A percentile compares a stretch with the other conserved stretches of the same genome.
Evolutionary conservation across 2,888 invertebrate genomes (phyloP).

Genomic region (Sphaerophoria taeniata): DNA sequence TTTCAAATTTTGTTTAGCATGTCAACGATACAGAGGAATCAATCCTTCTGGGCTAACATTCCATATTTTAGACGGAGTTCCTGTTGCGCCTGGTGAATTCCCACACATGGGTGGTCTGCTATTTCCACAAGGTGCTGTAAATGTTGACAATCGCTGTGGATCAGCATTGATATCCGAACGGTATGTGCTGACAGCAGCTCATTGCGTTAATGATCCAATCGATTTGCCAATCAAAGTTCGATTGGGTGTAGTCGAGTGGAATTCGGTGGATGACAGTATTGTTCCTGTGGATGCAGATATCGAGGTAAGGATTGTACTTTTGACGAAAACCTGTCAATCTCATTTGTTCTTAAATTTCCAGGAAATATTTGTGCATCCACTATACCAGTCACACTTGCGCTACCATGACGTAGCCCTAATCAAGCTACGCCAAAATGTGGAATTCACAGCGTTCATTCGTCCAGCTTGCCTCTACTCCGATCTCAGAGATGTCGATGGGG

Average conservation of each 20-base stretch:
- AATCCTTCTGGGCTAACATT: conserved; percentile 44
- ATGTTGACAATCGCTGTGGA: conserved; percentile 61
- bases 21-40: conserved; percentile 21
- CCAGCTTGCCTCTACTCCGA: conserved; percentile 78
- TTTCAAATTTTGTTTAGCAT: conserved; percentile 27
- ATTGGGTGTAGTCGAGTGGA: conserved; percentile 59
- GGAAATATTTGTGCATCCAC: conserved; percentile 77
- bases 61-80: conserved; percentile 74
- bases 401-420: conserved; percentile 80
- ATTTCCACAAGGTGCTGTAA: conserved; percentile 44
- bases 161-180: conserved; percentile 70
- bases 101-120: conserved; percentile 75
- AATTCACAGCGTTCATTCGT: conserved; percentile 63
- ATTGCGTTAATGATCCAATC: conserved; percentile 64
- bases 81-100: conserved; percentile 73
- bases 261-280: conserved; percentile 29
- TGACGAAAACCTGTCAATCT: neutral
- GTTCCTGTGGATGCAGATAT: conserved; percentile 52
- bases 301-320: conserved; percentile 22
- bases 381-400: conserved; percentile 75
- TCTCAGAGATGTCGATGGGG: conserved; percentile 75
- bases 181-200: conserved; percentile 73
- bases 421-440: conserved; percentile 75
- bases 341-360: conserved; percentile 51
- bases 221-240: conserved; percentile 53